A percentile compares a stretch with the other conserved stretches of the same genome.
Conservation (phyloP, 2,888 invertebrate species). For the Sicus ferrugineus region DNA sequence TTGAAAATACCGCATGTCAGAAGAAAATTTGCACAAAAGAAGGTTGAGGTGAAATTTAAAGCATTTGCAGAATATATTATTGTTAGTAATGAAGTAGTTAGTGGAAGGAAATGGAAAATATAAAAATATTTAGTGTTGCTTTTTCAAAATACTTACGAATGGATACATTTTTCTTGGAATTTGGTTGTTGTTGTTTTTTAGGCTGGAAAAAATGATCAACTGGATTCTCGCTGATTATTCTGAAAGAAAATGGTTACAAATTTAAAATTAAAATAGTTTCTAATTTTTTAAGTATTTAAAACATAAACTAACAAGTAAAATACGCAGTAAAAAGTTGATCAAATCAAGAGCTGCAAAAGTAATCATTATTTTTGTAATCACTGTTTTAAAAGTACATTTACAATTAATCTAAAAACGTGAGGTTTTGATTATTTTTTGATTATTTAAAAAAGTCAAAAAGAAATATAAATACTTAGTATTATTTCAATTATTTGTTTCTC, state of each 20-base stretch:
- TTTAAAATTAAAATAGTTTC: not conserved
- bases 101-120: not conserved
- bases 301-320: too few relatives aligned
- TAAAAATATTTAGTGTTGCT: not conserved
- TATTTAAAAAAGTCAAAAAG: too few relatives aligned
- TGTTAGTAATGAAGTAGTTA: slow-evolving; percentile 31
- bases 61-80: slow-evolving; percentile 29
- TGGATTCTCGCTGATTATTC: too few relatives aligned
- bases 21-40: not conserved
- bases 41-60: slow-evolving; percentile 7
- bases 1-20: not conserved
- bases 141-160: slow-evolving; percentile 55
- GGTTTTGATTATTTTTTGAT: too few relatives aligned
- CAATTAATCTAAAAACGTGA: too few relatives aligned
- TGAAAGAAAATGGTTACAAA: too few relatives aligned
- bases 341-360: too few relatives aligned
- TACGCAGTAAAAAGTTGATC: too few relatives aligned
- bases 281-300: not conserved
- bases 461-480: too few relatives aligned
- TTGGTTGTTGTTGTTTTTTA: not conserved
- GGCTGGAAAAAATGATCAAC: not conserved
- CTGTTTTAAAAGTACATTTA: too few relatives aligned
- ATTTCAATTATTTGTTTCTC: too few relatives aligned
- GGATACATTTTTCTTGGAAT: slow-evolving; percentile 48
- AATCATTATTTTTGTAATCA: too few relatives aligned